Evolutionary conservation across 2,113 vertebrate genomes (phyloP).

Genomic region (Romanogobio albipinnatus): DNA sequence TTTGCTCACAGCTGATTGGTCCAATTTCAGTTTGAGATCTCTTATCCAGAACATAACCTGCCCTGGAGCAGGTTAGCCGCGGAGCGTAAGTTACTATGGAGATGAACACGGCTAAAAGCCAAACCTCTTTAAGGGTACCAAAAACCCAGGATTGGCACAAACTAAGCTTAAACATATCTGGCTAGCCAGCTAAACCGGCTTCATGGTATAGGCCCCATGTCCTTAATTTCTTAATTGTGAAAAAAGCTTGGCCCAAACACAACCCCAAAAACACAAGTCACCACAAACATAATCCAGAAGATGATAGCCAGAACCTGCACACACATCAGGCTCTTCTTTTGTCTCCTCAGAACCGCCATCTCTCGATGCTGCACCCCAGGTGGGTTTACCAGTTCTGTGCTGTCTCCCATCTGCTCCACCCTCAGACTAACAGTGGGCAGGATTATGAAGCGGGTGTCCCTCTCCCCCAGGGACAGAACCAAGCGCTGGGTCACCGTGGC

Average conservation of each 20-base stretch:
- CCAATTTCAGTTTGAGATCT: no score
- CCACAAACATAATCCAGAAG: constrained; percentile 76
- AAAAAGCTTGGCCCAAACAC: constrained; percentile 73
- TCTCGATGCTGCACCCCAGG: constrained; percentile 54
- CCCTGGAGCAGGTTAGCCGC: no score
- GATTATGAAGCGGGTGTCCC: constrained; percentile 73
- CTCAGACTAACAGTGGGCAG: constrained; percentile 79
- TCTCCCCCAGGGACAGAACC: constrained; percentile 73
- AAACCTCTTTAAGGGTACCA: no score
- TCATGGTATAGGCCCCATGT: no score
- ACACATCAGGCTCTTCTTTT: constrained; percentile 65
- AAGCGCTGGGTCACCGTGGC: constrained; percentile 73
- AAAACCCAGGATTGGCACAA: no score
- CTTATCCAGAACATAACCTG: no score
- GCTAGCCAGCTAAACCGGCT: no score
- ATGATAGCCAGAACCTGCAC: constrained; percentile 73
- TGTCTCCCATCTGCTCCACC: constrained; percentile 77
- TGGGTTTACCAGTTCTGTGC: constrained; percentile 10
- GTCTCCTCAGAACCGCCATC: constrained; percentile 63
- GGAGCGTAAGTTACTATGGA: no score
- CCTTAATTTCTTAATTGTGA: constrained; percentile 51
- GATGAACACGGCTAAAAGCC: no score
- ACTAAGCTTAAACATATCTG: no score
- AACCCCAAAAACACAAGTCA: constrained; percentile 73
- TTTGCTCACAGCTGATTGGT: no score